phyloP scores from a whole-genome alignment of 2,888 invertebrate species.

The Serripes groenlandicus region DNA sequence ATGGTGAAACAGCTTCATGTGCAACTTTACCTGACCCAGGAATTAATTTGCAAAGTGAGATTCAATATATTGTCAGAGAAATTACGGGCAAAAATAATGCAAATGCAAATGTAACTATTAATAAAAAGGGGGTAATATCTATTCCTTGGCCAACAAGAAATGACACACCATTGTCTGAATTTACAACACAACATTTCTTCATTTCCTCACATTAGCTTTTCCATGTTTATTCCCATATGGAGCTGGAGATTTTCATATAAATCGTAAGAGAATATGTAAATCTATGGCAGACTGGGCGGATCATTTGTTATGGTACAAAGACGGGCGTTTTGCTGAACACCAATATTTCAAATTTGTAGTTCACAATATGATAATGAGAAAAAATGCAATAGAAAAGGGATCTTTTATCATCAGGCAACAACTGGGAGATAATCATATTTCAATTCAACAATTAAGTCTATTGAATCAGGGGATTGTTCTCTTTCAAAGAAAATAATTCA shows the following conservation, averaged over 20 bases:
- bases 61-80: slow-evolving; percentile 32
- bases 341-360: slow-evolving; percentile 66
- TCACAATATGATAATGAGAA: slow-evolving; percentile 66
- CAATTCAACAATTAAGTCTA: slow-evolving; percentile 54
- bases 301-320: slow-evolving; percentile 64
- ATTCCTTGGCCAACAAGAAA: slow-evolving; percentile 66
- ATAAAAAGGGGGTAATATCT: slow-evolving; percentile 13
- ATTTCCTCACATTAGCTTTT: slow-evolving; percentile 61
- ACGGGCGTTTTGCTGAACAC: slow-evolving; percentile 58
- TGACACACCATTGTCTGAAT: slow-evolving; percentile 65
- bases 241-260: slow-evolving; percentile 65
- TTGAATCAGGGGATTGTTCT: slow-evolving; percentile 55
- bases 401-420: slow-evolving; percentile 66
- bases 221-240: slow-evolving; percentile 66
- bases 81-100: slow-evolving; percentile 10
- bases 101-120: neutral
- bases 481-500: slow-evolving; percentile 57
- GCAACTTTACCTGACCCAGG: slow-evolving; percentile 35
- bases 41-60: slow-evolving; percentile 26
- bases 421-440: slow-evolving; percentile 63
- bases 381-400: slow-evolving; percentile 59
- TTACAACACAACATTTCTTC: slow-evolving; percentile 64
- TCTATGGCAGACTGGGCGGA: slow-evolving; percentile 66
- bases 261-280: slow-evolving; percentile 44
- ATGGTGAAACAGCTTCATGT: slow-evolving; percentile 44